Percentiles rank a stretch among this genome's conserved stretches.
These are phyloP conservation scores for Trachelus iudaicus DNA, from an alignment of 2,888 invertebrate species.

Conservation along the genomic window DNA sequence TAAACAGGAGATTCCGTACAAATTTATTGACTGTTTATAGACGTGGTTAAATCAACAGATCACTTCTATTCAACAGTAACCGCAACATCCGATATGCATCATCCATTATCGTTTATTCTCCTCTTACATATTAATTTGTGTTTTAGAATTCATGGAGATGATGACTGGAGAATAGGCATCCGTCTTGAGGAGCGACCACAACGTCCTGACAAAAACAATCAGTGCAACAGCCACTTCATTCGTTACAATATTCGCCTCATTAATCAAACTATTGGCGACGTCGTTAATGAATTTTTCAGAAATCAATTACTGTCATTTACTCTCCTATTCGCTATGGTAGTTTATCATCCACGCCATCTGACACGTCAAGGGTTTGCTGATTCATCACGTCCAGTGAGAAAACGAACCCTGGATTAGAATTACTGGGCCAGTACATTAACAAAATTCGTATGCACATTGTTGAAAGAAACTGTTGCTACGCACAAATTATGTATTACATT, in stretches of 20 bases:
- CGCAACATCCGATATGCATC: not conserved
- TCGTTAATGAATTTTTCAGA: not conserved
- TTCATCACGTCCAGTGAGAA: not conserved
- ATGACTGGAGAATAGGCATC: constrained; percentile 88
- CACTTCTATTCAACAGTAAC: not conserved
- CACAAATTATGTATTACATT: not conserved
- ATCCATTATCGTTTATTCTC: not conserved
- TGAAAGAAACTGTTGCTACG: not conserved
- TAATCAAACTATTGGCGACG: not conserved
- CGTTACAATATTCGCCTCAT: not conserved
- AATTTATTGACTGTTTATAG: not conserved
- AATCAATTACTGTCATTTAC: not conserved
- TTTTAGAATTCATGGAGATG: constrained; percentile 96
- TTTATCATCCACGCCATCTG: not conserved
- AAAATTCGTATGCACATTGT: not conserved
- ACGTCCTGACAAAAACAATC: constrained; percentile 31
- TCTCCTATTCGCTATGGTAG: not conserved
- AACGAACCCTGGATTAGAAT: not conserved
- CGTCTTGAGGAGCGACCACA: constrained; percentile 16
- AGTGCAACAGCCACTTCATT: constrained; percentile 18
- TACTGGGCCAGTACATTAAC: not conserved
- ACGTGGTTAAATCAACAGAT: not conserved
- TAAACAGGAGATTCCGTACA: not conserved
- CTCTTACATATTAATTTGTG: not conserved
- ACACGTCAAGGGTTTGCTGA: not conserved